Percentiles rank a stretch among this genome's conserved stretches.
phyloP scores from a whole-genome alignment of 2,797 vertebrate species.

The Morus bassanus region DNA sequence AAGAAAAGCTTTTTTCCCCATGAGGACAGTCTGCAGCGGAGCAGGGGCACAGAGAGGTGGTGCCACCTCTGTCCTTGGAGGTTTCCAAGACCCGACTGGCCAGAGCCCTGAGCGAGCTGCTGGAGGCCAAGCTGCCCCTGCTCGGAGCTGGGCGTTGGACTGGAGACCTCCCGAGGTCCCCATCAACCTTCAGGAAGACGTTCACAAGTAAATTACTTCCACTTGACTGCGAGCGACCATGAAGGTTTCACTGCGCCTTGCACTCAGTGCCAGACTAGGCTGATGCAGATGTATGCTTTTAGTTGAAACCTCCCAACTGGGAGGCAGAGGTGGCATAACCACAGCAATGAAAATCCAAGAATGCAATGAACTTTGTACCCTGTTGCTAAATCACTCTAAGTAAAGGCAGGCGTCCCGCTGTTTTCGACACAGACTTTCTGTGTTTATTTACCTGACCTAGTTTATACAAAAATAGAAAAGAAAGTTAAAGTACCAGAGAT shows the following conservation, averaged over 20 bases:
- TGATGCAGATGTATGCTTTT: background rate
- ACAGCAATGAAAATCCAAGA: too few species aligned
- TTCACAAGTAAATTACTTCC: background rate
- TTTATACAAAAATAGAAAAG: background rate
- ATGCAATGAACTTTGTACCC: background rate
- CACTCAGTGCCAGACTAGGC: background rate
- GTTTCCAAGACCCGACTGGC: background rate
- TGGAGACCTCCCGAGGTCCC: background rate
- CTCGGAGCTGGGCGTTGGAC: background rate
- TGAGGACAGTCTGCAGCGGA: too few species aligned
- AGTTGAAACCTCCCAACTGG: background rate
- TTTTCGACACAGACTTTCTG: background rate
- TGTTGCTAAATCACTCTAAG: background rate
- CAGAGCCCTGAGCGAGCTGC: background rate
- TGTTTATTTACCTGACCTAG: background rate
- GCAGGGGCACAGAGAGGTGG: background rate
- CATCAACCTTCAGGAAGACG: background rate
- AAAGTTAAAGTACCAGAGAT: background rate
- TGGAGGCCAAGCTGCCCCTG: background rate
- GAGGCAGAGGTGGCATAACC: background rate
- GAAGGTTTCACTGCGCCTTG: background rate
- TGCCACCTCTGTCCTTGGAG: background rate
- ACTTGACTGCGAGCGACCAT: background rate
- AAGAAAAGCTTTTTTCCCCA: background rate
- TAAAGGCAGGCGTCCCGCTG: background rate